These are phyloP conservation scores for Drosophila paracracens DNA, from an alignment of 2,888 invertebrate genomes.

Conservation along the genomic window DNA sequence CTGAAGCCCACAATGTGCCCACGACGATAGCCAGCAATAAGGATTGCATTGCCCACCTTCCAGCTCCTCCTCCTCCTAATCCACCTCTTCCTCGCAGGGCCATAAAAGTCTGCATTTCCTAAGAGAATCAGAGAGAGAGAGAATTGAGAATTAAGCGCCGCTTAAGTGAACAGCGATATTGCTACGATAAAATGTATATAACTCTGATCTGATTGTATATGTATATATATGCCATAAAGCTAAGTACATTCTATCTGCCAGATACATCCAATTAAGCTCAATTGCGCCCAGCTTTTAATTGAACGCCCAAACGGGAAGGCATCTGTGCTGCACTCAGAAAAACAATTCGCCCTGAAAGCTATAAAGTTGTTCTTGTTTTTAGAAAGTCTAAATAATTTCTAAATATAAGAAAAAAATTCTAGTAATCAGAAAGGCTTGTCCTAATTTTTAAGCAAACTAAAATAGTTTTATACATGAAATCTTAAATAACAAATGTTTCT, in stretches of 20 bases:
- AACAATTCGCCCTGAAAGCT: background rate
- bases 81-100: background rate
- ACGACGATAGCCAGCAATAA: conserved; percentile 51
- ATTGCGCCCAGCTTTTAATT: conserved; percentile 58
- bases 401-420: background rate
- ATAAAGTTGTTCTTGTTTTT: background rate
- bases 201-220: conserved; percentile 2
- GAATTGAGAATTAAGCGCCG: conserved; percentile 23
- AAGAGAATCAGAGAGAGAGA: background rate
- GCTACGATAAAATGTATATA: background rate
- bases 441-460: background rate
- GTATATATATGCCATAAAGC: background rate
- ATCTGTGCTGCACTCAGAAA: background rate
- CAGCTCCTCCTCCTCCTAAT: background rate
- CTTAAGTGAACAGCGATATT: conserved; percentile 38
- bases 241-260: conserved; percentile 30
- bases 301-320: conserved; percentile 11
- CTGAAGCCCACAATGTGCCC: conserved; percentile 73
- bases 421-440: background rate
- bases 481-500: too few species aligned
- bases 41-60: conserved; percentile 22
- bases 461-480: too few species aligned
- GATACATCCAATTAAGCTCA: conserved; percentile 67
- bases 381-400: background rate
- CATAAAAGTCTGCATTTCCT: conserved; percentile 15